Evolutionary conservation across 2,888 invertebrate genomes (phyloP), one percentile per base, ranked within the genome.

Genomic region (Trachelus stipa): DNA sequence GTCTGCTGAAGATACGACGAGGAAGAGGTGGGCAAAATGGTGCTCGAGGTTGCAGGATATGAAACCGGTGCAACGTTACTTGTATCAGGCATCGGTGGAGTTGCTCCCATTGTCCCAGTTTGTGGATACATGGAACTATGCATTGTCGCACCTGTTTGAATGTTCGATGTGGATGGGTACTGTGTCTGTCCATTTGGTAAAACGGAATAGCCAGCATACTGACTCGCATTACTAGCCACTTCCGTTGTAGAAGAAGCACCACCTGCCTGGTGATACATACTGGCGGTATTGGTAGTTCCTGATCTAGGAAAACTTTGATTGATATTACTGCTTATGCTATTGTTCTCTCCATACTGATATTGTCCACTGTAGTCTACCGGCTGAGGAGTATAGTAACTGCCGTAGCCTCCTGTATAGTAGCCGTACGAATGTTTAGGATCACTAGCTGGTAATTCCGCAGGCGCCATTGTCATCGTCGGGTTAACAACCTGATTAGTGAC

Each of bases 401-500:
- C 73, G 37, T 86, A 86, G 12, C 79, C 83, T n/a, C 73, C 75
- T 9, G 82, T 77, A 77, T 85, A 85, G 69, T 84, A 85, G 74
- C 83, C 83, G 79, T 85, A 85, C 11, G 77, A 76, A 33, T 81
- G 73, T 12, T 73, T 71, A 30, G 77, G 79, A 76, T 81, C 81
- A 34, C 6, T n/a, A 33, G n/a, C 73, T 37, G 68, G 37, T 56
- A 31, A 56, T 68, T 23, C 75, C n/a, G 34, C 30, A 33, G 33
- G 68, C 37, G 12, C 56, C 68, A 56, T 56, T 23, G 74, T 33
- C 15, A 69, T 12, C 11, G 79, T 15, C 40, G 79, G 78, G 3
- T 82, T 83, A n/a, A 92, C 93, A 92, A 96, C 96, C 1, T 96
- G 96, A 4, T 96, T 56, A 56, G 15, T 0, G 3, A 56, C 23